Percentiles rank a stretch among this genome's conserved stretches.
Conservation (phyloP, 2,113 vertebrate species). For the Oriolus oriolus region DNA sequence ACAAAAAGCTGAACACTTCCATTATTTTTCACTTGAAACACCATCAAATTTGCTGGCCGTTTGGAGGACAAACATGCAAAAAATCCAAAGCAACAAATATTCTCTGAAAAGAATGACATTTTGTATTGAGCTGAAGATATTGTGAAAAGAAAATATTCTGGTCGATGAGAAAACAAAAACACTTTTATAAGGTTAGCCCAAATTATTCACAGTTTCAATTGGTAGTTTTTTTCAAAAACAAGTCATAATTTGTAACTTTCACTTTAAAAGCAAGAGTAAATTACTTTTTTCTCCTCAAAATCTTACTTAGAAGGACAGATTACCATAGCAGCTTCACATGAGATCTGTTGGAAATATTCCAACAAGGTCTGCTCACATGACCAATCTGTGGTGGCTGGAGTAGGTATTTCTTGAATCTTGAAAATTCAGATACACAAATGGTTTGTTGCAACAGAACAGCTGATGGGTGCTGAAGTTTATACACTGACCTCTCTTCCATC, state of each 20-base stretch:
- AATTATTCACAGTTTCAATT: neutral
- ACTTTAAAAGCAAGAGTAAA: neutral
- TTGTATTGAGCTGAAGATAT: neutral
- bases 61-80: neutral
- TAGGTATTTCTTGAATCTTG: neutral
- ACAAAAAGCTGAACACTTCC: neutral
- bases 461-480: neutral
- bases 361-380: neutral
- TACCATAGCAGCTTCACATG: neutral
- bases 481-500: neutral
- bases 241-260: neutral
- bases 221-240: neutral
- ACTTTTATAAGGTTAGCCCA: neutral
- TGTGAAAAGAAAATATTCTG: neutral
- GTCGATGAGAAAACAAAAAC: neutral
- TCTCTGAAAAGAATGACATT: neutral
- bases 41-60: neutral
- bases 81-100: neutral
- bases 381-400: neutral
- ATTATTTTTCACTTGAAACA: neutral
- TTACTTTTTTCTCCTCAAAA: neutral
- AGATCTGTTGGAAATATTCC: neutral
- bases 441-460: neutral
- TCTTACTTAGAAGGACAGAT: neutral
- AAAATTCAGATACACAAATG: neutral